phyloP scores from a whole-genome alignment of 1,140 invertebrate genomes.

The Drosophila seguyi region DNA sequence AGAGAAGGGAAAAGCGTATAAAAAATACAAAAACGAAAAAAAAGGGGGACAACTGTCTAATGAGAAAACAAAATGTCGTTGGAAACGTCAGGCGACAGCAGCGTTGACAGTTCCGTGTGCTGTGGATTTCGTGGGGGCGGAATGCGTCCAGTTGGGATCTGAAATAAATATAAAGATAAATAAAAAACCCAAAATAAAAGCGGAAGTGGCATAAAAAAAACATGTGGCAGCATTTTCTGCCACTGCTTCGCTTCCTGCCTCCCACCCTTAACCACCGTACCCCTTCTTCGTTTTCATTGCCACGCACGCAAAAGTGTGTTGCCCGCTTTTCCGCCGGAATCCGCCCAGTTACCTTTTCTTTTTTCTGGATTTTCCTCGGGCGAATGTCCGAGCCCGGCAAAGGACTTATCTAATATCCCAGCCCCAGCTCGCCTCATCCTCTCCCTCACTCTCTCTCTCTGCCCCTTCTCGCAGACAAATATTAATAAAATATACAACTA shows the following conservation, averaged over 20 bases:
- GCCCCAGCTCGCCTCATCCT: not conserved
- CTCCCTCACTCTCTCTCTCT: rapidly evolving
- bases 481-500: conserved; percentile 84
- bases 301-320: conserved; percentile 79
- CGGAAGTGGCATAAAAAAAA: conserved; percentile 81
- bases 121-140: not conserved
- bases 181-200: conserved; percentile 44
- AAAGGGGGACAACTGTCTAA: conserved; percentile 46
- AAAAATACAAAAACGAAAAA: not conserved
- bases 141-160: conserved; percentile 9
- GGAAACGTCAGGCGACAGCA: conserved; percentile 52
- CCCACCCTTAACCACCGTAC: not conserved
- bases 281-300: conserved; percentile 44
- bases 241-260: not conserved
- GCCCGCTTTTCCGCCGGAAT: conserved; percentile 48
- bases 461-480: conserved; percentile 61
- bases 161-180: conserved; percentile 68
- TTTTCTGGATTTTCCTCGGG: not conserved
- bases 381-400: conserved; percentile 22
- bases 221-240: conserved; percentile 76
- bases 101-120: conserved; percentile 47
- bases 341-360: conserved; percentile 22
- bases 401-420: conserved; percentile 36
- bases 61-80: conserved; percentile 66
- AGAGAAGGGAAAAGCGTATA: not conserved